Evolutionary conservation across 2,797 vertebrate genomes (phyloP), one percentile per base, ranked within the genome.

Genomic region (Eulemur coronatus): DNA sequence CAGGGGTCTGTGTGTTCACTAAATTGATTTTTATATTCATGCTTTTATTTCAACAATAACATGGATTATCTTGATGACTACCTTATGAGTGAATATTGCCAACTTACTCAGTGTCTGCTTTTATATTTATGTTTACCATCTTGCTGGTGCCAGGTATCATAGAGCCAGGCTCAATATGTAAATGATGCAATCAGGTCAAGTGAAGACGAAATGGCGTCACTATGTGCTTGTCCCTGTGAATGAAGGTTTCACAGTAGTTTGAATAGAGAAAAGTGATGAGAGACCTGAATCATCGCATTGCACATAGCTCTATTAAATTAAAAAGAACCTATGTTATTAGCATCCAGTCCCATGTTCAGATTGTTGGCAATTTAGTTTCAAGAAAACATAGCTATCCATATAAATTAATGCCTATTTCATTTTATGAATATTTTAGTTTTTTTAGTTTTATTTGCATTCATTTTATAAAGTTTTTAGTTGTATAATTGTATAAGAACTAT

Each of bases 131-230:
- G 85, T 92, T 96, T 88, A 87, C 93, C 26, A 69, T 78, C 82
- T 87, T 35, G 30, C 67, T 46, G 24, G 67, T 95, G 96, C 96
- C 96, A 98, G 89, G 96, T 87, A 84, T 96, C 86, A 69, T 55
- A 84, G 84, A 78, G 59, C 57, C 52, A 59, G 48, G 43, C n/a
- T 96, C 93, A 96, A n/a, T 94, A 43, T 48, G 91, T 63, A 84
- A 91, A 89, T 97, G 93, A 94, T 46, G 86, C 80, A 97, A 85
- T 75, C 86, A 82, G 95, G 94, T 92, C 95, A 96, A 84, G 61
- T 75, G 70, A 79, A 95, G 78, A 93, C 41, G n/a, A 88, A 96
- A 55, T 88, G 78, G 78, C 94, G 92, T 97, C 94, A 91, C 33
- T 38, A 4, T 94, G 35, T 93, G 79, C 41, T 97, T 84, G 73